Conservation (phyloP, 2,888 invertebrate species). For the Dolichomitus sp. region DNA sequence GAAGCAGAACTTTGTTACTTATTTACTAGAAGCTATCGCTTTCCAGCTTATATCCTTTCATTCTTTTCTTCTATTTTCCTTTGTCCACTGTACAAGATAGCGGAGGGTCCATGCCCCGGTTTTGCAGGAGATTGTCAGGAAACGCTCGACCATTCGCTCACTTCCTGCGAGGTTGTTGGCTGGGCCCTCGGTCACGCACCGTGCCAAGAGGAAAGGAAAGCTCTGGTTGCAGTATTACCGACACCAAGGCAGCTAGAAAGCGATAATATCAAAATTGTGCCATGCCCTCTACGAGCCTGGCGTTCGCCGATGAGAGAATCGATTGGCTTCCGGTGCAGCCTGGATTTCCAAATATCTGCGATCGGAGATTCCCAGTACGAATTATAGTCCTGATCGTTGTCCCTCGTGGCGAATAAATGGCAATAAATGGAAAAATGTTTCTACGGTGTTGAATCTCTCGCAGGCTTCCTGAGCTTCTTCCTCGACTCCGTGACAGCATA, state of each 20-base stretch:
- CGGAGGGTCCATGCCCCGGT: conserved; percentile 28
- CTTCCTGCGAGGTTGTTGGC: conserved; percentile 33
- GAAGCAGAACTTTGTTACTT: background rate
- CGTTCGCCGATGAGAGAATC: conserved; percentile 33
- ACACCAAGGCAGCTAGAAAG: background rate
- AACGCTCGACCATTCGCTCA: conserved; percentile 44
- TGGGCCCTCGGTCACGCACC: conserved; percentile 15
- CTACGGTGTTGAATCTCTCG: background rate
- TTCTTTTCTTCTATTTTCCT: conserved; percentile 10
- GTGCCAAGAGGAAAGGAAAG: conserved; percentile 41
- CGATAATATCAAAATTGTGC: conserved; percentile 61
- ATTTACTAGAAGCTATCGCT: conserved; percentile 1
- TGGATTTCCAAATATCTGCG: conserved; percentile 55
- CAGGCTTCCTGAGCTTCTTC: conserved; percentile 47
- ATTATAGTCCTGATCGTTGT: background rate
- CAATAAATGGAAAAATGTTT: background rate
- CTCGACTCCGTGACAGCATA: conserved; percentile 54
- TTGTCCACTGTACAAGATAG: conserved; percentile 4
- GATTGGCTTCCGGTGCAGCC: conserved; percentile 49
- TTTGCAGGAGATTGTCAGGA: conserved; percentile 58
- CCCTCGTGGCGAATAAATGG: conserved; percentile 22
- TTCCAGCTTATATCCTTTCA: conserved; percentile 6
- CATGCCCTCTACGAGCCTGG: conserved; percentile 2
- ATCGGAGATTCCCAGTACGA: background rate
- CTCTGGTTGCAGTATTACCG: background rate